Evolutionary conservation across 2,113 vertebrate genomes (phyloP), one percentile per base, ranked within the genome.

Genomic region (Nothoprocta perdicaria): DNA sequence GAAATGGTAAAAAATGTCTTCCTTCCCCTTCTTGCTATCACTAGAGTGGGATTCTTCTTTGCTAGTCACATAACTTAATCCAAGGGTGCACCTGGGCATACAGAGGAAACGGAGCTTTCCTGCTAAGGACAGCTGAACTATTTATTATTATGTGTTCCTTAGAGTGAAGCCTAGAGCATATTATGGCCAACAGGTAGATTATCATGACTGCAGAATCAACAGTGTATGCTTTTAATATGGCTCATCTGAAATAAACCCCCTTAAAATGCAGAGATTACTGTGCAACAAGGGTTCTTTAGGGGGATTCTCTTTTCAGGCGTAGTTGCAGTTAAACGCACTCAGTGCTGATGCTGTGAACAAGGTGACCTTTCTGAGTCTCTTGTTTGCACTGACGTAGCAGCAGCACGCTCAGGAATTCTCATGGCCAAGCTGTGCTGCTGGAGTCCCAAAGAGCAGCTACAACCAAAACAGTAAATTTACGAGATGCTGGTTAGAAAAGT

Each of bases 221-320:
- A 82, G 69, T 8, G 2, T 9, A 0, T 8, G 33, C 23, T 82
- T 82, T 50, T 9, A 71, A 85, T 48, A 35, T 53, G 65, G 35
- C 16, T 33, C n/a, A 62, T 10, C 45, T 74, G 33, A 24, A 73
- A 40, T 72, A 53, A 74, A 38, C 33, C 74, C 40, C 74, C 79
- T 62, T 53, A 71, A 92, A 75, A 58, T 0, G 15, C 26, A 61
- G 35, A 31, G 26, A 68, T 17, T 68, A 15, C 31, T 14, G n/a
- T 6, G 22, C 45, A 22, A 10, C n/a, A 0, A 0, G n/a, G 68
- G 38, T 0, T 83, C 80, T 57, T 74, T 57, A 38, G 48, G 52
- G 14, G 38, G 35, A 27, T 26, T 63, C 38, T 80, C 41, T 24
- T 31, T 7, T 0, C 0, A 73, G 68, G 52, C 33, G 73, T 35